These are phyloP conservation scores for Isaurus tuberculatus DNA, from an alignment of 92 coral and sea anemone genomes.

Conservation along the genomic window DNA sequence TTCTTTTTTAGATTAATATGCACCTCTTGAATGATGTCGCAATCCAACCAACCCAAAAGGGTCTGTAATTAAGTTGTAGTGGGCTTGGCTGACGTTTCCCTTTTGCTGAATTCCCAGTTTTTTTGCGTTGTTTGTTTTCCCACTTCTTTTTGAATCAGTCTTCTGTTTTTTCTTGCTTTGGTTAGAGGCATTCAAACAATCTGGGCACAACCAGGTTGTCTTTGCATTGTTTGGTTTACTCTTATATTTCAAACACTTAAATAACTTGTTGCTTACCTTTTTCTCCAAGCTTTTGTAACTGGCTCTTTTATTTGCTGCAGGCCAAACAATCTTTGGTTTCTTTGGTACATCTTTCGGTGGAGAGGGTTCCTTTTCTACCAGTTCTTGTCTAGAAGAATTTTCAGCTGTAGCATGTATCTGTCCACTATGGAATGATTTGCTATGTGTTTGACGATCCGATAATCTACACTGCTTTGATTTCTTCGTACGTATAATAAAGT, in stretches of 20 bases:
- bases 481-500: constrained; percentile 10
- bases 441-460: background rate
- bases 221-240: constrained; percentile 52
- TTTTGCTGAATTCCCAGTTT: too few species aligned
- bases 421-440: constrained; percentile 15
- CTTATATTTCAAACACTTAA: constrained; percentile 47
- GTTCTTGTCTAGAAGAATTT: background rate
- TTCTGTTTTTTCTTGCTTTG: too few species aligned
- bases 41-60: too few species aligned
- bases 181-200: too few species aligned
- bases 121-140: too few species aligned
- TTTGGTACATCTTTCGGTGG: background rate
- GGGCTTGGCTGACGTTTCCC: too few species aligned
- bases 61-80: too few species aligned
- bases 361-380: background rate
- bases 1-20: too few species aligned
- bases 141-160: too few species aligned
- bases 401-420: constrained; percentile 25
- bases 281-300: constrained; percentile 31
- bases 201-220: constrained; percentile 68
- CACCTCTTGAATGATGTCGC: too few species aligned
- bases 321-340: constrained; percentile 28
- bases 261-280: constrained; percentile 8
- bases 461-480: background rate
- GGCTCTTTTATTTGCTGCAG: constrained; percentile 10